A percentile compares a stretch with the other conserved stretches of the same genome.
These are phyloP conservation scores for Pyrgilauda ruficollis DNA, from an alignment of 2,113 vertebrate species.

Conservation along the genomic window DNA sequence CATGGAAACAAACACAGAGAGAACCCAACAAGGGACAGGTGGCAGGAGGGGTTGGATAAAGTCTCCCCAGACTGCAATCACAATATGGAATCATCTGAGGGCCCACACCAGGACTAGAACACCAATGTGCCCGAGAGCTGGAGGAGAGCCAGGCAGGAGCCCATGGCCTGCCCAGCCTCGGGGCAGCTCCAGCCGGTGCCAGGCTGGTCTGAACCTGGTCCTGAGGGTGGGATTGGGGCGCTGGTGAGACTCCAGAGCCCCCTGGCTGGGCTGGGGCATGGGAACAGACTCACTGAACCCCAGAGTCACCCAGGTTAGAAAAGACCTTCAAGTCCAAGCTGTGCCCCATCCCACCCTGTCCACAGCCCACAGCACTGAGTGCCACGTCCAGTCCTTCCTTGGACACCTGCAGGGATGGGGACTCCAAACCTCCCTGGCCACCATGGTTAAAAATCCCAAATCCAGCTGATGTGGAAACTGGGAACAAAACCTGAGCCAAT, in stretches of 20 bases:
- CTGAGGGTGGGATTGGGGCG: fast-evolving
- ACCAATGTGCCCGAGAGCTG: neutral
- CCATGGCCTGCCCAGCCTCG: fast-evolving
- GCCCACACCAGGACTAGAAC: neutral
- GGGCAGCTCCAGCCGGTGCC: neutral
- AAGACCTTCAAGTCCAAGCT: neutral
- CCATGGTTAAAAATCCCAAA: neutral
- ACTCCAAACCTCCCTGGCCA: neutral
- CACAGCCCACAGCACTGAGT: neutral
- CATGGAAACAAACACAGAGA: neutral
- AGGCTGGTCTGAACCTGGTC: neutral
- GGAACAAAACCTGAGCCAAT: neutral
- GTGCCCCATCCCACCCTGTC: no score
- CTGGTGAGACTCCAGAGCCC: neutral
- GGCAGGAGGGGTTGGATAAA: neutral
- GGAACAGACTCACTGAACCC: neutral
- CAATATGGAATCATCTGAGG: fast-evolving
- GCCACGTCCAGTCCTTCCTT: fast-evolving
- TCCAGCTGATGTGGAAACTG: neutral
- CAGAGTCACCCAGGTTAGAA: neutral
- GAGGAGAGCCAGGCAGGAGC: neutral
- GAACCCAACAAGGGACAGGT: neutral
- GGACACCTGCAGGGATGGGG: neutral
- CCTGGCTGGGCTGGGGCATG: neutral
- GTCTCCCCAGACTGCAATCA: neutral